Base-by-base conservation (phyloP, 2,888 invertebrate species). In the Rhingia campestris region DNA sequence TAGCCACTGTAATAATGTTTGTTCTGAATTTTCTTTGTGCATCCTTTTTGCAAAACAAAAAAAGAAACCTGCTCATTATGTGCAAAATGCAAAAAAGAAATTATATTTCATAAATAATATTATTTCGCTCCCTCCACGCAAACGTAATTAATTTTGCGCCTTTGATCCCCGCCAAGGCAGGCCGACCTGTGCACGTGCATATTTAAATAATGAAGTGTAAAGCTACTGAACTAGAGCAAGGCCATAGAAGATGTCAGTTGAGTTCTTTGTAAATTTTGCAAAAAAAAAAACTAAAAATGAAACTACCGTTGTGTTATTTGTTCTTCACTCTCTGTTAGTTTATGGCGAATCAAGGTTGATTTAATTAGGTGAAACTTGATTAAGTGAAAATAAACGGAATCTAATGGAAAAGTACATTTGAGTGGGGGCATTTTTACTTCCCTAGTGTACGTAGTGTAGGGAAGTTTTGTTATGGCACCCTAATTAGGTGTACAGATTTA, bases 21-120 rank as follows among this genome's bases (percentile, higher is more conserved):
- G 67, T 77, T 73, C 54, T 66, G 77, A 77, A 66, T 66, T 59
- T 81, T 56, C 66, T 81, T 81, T 77, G 76, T 70, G 69, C 47
- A 41, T 81, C 58, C 61, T 49, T 47, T 64, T n/a, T n/a, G n/a
- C n/a, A n/a, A n/a, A n/a, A n/a, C n/a, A 37, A 6, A 14, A 7
- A 37, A 6, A 14, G 4, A 10, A n/a, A 3, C 7, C 45, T 59
- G 43, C 53, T 76, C 75, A 76, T 61, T 69, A 69, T 39, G 61
- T 47, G 30, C 7, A 49, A 58, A 47, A 49, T n/a, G 53, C 53
- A 76, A 67, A 75, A 49, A 56, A 54, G 33, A 69, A 63, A 63
- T 56, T 63, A 70, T 70, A 56, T 51, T 70, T 70, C 63, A 77
- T 70, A 77, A 63, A 76, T 77, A 70, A 77, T 58, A 77, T 69